Evolutionary conservation across 2,113 vertebrate genomes (phyloP), one percentile per base, ranked within the genome.

Genomic region (Pygathrix nemaeus): DNA sequence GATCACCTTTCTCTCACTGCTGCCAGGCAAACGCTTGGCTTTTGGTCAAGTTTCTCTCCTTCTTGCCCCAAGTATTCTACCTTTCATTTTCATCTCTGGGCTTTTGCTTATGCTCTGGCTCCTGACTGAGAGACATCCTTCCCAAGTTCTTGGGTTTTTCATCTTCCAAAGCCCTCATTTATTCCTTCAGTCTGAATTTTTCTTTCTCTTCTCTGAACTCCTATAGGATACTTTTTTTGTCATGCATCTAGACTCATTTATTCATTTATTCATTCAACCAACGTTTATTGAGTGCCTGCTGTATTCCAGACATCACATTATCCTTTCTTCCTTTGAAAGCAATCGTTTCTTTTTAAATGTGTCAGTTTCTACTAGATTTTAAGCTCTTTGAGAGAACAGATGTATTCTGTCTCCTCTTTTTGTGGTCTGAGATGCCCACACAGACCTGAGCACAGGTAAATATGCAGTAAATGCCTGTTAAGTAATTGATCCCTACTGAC

Each of bases 401-500:
- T 32, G 6, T 32, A 16, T 21, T 59, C 38, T 21, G 1, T 86
- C 52, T 97, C 73, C 43, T 48, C 38, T 40, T 79, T 75, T 84
- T 40, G 5, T 96, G 73, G 84, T 94, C 87, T 61, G 59, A 43
- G 64, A 61, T 82, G 50, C 92, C 79, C 57, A 84, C 43, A 38
- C 38, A 92, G 83, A 80, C 90, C 40, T 40, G 57, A 82, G 61
- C 40, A 76, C 16, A 68, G 48, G 57, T 27, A 40, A 30, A 2
- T 72, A 3, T 59, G 12, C 25, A 59, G 35, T 89, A 70, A 96
- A 73, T 78, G 59, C 52, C 82, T 75, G 3, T 81, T 87, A 43
- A 88, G 95, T 98, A 79, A 90, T 88, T 94, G 96, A 93, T 93
- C 84, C 76, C 64, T 87, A 32, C 70, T 81, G 97, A 70, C 40